Conservation (phyloP, 2,888 invertebrate species). For the Oscheius sp. region DNA sequence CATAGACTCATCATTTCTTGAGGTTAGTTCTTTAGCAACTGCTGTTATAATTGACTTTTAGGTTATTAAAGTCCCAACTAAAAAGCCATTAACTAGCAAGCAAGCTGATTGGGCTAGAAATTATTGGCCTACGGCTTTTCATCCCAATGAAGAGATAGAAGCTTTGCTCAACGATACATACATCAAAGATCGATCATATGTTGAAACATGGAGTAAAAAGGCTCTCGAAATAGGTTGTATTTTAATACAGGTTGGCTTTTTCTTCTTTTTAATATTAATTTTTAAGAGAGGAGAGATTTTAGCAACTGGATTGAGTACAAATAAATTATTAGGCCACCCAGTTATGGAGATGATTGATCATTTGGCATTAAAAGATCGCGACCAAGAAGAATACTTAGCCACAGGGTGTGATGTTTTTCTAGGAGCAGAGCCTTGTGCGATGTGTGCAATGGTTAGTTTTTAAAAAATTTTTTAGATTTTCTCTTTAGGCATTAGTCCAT, state of each 20-base stretch:
- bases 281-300: constrained; percentile 14
- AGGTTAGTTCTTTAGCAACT: background rate
- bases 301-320: constrained; percentile 11
- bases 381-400: constrained; percentile 37
- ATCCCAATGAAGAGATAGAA: constrained; percentile 32
- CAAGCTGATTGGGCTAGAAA: constrained; percentile 25
- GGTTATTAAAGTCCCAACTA: constrained; percentile 20
- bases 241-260: constrained; percentile 36
- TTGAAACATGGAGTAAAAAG: constrained; percentile 28
- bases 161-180: constrained; percentile 30
- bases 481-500: constrained; percentile 45
- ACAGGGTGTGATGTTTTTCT: constrained; percentile 47
- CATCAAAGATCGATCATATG: constrained; percentile 24
- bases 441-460: constrained; percentile 45
- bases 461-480: background rate
- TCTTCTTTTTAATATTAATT: background rate
- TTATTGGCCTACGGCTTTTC: constrained; percentile 26
- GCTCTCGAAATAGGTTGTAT: constrained; percentile 32
- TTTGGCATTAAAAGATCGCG: constrained; percentile 21
- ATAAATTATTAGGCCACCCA: constrained; percentile 35
- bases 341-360: constrained; percentile 43
- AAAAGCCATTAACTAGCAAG: constrained; percentile 15
- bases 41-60: background rate
- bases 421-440: constrained; percentile 42
- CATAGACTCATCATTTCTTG: background rate